Evolutionary conservation across 2,113 vertebrate genomes (phyloP).

Genomic region (Marmota flaviventris): DNA sequence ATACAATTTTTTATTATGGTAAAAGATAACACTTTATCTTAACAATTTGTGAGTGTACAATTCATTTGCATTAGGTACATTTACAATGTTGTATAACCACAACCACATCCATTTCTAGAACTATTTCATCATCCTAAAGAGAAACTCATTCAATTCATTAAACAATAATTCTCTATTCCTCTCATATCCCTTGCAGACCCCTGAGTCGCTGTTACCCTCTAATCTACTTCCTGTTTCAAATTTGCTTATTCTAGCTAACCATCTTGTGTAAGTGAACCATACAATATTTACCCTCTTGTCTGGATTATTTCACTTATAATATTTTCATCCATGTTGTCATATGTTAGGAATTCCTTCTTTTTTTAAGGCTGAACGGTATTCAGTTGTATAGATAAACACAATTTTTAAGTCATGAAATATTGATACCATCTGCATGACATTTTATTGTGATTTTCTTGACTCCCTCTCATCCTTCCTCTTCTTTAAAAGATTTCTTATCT

Average conservation of each 20-base stretch:
- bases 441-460: background rate
- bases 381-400: background rate
- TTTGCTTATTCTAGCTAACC: background rate
- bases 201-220: background rate
- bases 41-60: background rate
- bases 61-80: background rate
- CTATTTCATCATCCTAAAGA: background rate
- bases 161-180: background rate
- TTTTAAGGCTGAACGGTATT: background rate
- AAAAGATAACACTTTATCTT: background rate
- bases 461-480: background rate
- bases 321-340: background rate
- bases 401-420: background rate
- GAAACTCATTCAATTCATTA: background rate
- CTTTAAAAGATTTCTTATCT: background rate
- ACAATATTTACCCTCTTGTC: background rate
- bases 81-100: background rate
- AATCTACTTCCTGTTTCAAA: background rate
- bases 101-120: background rate
- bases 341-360: background rate
- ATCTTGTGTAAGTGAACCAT: background rate
- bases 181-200: too few species aligned
- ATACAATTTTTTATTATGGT: background rate
- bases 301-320: background rate
- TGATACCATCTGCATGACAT: background rate